phyloP scores from a whole-genome alignment of 2,888 invertebrate genomes.

The Ochropleura leucogaster region DNA sequence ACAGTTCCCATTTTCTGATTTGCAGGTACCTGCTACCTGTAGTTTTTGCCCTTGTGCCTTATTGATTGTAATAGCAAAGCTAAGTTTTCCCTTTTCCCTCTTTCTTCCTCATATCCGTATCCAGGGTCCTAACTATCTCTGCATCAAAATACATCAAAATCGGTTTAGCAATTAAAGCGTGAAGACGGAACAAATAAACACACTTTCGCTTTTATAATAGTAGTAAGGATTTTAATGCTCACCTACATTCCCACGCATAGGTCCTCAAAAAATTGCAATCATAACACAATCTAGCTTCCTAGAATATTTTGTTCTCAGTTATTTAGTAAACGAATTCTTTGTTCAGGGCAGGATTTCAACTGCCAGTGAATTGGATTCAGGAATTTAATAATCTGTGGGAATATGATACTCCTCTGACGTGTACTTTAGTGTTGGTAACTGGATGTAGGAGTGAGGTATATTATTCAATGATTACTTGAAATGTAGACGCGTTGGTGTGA shows the following conservation, averaged over 20 bases:
- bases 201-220: too few species aligned
- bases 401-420: not conserved
- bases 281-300: not conserved
- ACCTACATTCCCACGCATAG: not conserved
- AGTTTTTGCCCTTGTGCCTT: too few species aligned
- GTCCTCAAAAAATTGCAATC: not conserved
- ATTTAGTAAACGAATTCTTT: conserved; percentile 24
- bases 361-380: not conserved
- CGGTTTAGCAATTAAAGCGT: too few species aligned
- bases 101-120: too few species aligned
- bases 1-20: too few species aligned
- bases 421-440: not conserved
- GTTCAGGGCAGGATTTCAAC: not conserved
- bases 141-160: too few species aligned
- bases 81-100: too few species aligned
- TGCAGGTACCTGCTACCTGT: too few species aligned
- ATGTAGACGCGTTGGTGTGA: not conserved
- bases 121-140: too few species aligned
- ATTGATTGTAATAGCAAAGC: too few species aligned
- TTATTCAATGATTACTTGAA: not conserved
- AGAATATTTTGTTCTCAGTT: conserved; percentile 2
- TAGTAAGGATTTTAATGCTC: not conserved
- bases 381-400: conserved; percentile 11
- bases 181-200: too few species aligned
- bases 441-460: not conserved